Conservation (phyloP, 2,113 vertebrate species). For the Gymnobelideus leadbeateri region DNA sequence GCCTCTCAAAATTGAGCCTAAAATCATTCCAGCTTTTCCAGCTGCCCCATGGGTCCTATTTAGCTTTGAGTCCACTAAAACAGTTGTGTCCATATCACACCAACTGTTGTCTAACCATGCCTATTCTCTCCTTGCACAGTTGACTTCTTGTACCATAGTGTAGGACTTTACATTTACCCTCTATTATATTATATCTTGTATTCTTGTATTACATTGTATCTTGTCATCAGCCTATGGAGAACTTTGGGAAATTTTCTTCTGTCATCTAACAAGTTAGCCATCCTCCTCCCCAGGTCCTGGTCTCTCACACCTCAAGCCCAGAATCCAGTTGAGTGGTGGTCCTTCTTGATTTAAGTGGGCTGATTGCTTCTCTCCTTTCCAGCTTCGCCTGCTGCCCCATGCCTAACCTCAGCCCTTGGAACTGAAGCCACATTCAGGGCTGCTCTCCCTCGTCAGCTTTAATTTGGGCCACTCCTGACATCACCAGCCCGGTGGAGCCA, state of each 20-base stretch:
- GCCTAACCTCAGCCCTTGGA: not conserved
- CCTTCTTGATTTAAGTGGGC: not conserved
- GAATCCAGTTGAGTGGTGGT: not conserved
- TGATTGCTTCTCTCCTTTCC: not conserved
- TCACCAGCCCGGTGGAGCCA: conserved; percentile 83
- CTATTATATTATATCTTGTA: not conserved
- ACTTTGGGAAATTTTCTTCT: not conserved
- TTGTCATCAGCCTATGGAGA: not conserved
- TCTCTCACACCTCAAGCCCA: not conserved
- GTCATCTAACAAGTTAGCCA: not conserved
- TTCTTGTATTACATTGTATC: not conserved
- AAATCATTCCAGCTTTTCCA: not conserved
- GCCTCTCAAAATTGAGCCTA: not conserved
- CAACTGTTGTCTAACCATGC: not conserved
- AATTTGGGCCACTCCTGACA: conserved; percentile 84
- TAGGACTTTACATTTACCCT: not conserved
- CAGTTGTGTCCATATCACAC: not conserved
- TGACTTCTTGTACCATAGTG: not conserved
- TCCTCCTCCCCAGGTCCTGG: not conserved
- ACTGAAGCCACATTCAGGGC: not conserved
- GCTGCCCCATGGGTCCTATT: not conserved
- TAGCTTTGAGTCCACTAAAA: not conserved
- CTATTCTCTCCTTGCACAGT: not conserved
- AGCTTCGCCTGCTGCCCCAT: conserved; percentile 21
- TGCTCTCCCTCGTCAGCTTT: conserved; percentile 80